phyloP scores from a whole-genome alignment of 1,140 invertebrate species.

The Drosophila nebulosa region DNA sequence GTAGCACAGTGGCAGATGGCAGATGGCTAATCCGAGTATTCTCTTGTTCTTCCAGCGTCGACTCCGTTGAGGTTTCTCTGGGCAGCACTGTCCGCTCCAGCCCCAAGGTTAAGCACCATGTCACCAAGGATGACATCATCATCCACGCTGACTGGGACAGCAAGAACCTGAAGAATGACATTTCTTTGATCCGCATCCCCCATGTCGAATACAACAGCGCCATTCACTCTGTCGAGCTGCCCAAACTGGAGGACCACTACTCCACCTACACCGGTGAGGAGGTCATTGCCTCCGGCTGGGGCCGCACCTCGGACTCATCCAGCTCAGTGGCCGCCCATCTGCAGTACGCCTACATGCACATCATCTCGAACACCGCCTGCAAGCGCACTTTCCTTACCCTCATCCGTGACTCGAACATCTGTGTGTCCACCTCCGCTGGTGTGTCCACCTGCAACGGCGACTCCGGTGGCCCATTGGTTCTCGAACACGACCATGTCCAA shows the following conservation, averaged over 20 bases:
- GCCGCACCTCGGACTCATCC: conserved; percentile 72
- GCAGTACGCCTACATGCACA: conserved; percentile 53
- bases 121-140: conserved; percentile 46
- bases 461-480: conserved; percentile 82
- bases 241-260: conserved; percentile 38
- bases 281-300: conserved; percentile 67
- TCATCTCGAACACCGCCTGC: conserved; percentile 56
- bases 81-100: conserved; percentile 46
- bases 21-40: neutral
- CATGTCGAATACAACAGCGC: conserved; percentile 29
- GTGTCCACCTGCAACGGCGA: conserved; percentile 81
- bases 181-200: conserved; percentile 82
- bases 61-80: conserved; percentile 53
- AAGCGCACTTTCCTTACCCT: conserved; percentile 25
- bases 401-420: conserved; percentile 59
- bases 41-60: conserved; percentile 22
- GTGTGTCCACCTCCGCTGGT: conserved; percentile 45
- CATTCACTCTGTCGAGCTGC: conserved; percentile 55
- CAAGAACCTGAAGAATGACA: conserved; percentile 81
- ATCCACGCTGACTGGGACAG: conserved; percentile 82
- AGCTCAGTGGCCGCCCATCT: conserved; percentile 55
- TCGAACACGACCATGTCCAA: conserved; percentile 34
- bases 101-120: conserved; percentile 62
- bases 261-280: conserved; percentile 42
- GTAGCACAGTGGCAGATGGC: neutral